These are phyloP conservation scores for Zosterops japonicus DNA, from an alignment of 2,113 vertebrate genomes.

Conservation along the genomic window DNA sequence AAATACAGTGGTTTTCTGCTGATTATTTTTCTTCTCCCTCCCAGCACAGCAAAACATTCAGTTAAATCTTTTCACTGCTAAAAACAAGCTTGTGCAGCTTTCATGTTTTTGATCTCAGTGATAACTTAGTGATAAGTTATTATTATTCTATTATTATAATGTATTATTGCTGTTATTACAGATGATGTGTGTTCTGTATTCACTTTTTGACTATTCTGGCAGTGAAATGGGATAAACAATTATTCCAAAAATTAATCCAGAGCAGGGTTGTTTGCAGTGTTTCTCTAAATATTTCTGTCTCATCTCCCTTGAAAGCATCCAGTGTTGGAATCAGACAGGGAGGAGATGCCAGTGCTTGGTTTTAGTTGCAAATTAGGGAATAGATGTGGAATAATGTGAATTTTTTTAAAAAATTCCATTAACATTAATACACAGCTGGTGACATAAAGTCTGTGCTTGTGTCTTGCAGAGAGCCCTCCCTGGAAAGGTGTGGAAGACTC, in stretches of 20 bases:
- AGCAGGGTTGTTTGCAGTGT: background rate
- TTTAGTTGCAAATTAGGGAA: background rate
- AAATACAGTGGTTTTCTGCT: background rate
- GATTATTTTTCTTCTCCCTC: background rate
- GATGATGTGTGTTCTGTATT: background rate
- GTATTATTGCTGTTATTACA: background rate
- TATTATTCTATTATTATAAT: background rate
- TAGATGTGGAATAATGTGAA: background rate
- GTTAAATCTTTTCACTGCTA: background rate
- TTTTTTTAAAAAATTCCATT: background rate
- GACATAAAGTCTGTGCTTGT: background rate
- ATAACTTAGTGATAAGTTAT: background rate
- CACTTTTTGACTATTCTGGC: background rate
- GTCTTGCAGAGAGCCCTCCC: constrained; percentile 73
- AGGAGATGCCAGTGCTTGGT: background rate
- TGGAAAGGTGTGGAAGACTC: constrained; percentile 75
- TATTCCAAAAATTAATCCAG: background rate
- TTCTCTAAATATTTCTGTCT: background rate
- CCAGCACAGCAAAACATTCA: background rate
- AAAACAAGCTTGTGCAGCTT: background rate
- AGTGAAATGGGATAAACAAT: background rate
- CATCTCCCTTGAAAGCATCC: background rate
- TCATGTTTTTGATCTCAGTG: background rate
- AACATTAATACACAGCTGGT: background rate
- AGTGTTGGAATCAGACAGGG: background rate